A percentile compares a stretch with the other conserved stretches of the same genome.
Evolutionary conservation across 2,797 vertebrate species (phyloP).

Genomic region (Argya squamiceps): DNA sequence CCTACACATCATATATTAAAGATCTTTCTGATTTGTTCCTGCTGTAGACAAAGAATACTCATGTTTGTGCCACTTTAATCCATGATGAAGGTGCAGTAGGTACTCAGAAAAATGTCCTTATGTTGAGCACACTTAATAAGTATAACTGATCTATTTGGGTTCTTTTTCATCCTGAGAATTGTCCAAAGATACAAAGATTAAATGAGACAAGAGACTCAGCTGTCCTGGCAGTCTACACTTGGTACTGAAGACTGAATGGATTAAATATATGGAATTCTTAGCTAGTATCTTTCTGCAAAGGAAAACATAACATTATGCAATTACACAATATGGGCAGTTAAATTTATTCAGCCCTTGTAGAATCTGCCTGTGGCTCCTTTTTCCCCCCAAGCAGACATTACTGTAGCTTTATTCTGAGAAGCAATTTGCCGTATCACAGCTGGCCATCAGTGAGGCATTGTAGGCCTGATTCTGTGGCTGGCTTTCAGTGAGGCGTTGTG

Average conservation of each 20-base stretch:
- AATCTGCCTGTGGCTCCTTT: neutral
- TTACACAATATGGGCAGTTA: neutral
- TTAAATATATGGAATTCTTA: neutral
- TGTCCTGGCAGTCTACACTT: neutral
- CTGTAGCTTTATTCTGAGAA: slow-evolving; percentile 61
- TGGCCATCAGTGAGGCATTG: slow-evolving; percentile 64
- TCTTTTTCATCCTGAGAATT: neutral
- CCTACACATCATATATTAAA: neutral
- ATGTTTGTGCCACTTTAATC: neutral
- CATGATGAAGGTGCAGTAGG: neutral
- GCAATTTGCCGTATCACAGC: slow-evolving; percentile 65
- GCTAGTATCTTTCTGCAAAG: neutral
- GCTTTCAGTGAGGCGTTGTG: slow-evolving; percentile 44
- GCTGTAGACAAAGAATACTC: neutral
- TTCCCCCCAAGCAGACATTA: neutral
- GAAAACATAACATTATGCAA: slow-evolving; percentile 5
- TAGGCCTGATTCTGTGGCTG: slow-evolving; percentile 63
- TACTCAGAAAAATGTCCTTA: neutral
- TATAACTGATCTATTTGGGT: neutral
- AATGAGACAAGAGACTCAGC: neutral
- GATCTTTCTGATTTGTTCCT: neutral
- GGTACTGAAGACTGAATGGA: neutral
- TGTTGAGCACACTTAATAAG: neutral
- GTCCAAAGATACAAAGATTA: neutral
- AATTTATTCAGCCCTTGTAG: slow-evolving; percentile 10